Evolutionary conservation across 1,140 invertebrate genomes (phyloP).

Genomic region (Aphelenchoides fujianensis): DNA sequence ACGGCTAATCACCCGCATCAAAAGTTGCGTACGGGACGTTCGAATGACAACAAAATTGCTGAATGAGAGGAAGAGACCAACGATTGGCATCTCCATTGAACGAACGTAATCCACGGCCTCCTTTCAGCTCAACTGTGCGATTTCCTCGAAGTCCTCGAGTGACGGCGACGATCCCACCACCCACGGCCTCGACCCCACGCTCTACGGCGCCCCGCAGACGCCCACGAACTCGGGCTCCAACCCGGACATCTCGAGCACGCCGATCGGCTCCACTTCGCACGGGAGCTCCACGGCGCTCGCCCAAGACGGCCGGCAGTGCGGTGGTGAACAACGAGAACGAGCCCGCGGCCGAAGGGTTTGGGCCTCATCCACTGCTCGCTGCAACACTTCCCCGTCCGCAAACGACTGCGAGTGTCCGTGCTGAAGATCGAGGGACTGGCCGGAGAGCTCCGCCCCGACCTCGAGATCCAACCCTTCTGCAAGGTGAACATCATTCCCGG

Average conservation of each 20-base stretch:
- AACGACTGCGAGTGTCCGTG: slow-evolving; percentile 54
- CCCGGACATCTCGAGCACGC: slow-evolving; percentile 13
- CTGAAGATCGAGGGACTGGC: slow-evolving; percentile 61
- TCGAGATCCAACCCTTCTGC: slow-evolving; percentile 61
- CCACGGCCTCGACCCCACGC: slow-evolving; percentile 53
- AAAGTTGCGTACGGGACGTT: not conserved
- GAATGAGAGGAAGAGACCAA: not conserved
- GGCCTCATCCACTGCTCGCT: slow-evolving; percentile 58
- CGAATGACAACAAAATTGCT: not conserved
- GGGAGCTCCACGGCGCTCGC: slow-evolving; percentile 23
- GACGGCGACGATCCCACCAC: slow-evolving; percentile 49
- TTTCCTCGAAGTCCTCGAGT: slow-evolving; percentile 34
- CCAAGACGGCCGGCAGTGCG: slow-evolving; percentile 19
- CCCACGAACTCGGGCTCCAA: slow-evolving; percentile 16
- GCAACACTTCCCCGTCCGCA: slow-evolving; percentile 62
- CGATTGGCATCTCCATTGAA: not conserved
- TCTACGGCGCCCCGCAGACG: slow-evolving; percentile 37
- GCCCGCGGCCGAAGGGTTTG: slow-evolving; percentile 54
- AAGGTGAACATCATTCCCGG: slow-evolving; percentile 55
- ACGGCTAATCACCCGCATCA: not conserved
- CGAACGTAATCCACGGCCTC: not conserved
- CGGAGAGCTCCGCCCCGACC: slow-evolving; percentile 57
- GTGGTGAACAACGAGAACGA: slow-evolving; percentile 34
- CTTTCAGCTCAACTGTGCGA: slow-evolving; percentile 39
- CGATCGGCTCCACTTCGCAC: slow-evolving; percentile 6